Evolutionary conservation across 2,113 vertebrate species (phyloP).

Genomic region (Lagenorhynchus albirostris): DNA sequence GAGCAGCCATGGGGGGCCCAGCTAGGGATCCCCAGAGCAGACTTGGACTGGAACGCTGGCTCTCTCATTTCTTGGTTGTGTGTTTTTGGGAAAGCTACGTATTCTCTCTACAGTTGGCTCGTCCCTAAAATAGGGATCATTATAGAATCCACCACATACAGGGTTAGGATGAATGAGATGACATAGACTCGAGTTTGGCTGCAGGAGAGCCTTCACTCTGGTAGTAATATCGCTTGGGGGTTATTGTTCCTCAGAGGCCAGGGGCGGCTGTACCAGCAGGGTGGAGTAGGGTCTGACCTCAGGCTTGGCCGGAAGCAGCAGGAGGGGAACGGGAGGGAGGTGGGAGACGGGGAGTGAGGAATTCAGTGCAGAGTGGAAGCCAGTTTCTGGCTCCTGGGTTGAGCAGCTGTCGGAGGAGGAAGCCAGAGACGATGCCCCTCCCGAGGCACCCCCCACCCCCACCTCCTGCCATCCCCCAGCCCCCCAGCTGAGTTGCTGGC

Average conservation of each 20-base stretch:
- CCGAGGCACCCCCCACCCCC: too few relatives aligned
- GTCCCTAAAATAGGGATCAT: not conserved
- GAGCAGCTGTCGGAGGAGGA: not conserved
- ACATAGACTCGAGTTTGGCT: rapidly evolving
- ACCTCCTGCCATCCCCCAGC: not conserved
- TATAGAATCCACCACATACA: not conserved
- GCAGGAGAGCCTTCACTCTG: not conserved
- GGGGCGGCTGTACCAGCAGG: not conserved
- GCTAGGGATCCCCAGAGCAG: not conserved
- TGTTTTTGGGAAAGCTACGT: not conserved
- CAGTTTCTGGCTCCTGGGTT: not conserved
- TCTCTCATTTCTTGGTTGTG: not conserved
- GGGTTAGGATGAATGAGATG: not conserved
- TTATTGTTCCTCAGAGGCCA: not conserved
- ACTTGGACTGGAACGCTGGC: not conserved
- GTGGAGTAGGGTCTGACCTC: rapidly evolving
- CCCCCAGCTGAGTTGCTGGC: not conserved
- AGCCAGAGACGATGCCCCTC: not conserved
- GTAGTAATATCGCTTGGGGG: not conserved
- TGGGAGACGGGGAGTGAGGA: not conserved
- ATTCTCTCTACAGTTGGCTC: not conserved
- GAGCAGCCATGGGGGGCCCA: rapidly evolving
- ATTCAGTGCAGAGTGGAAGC: not conserved
- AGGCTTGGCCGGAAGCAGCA: not conserved
- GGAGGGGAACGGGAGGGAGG: not conserved